Percentiles rank a stretch among this genome's conserved stretches.
Conservation (phyloP, 2,797 vertebrate species). For the Malurus splendens region DNA sequence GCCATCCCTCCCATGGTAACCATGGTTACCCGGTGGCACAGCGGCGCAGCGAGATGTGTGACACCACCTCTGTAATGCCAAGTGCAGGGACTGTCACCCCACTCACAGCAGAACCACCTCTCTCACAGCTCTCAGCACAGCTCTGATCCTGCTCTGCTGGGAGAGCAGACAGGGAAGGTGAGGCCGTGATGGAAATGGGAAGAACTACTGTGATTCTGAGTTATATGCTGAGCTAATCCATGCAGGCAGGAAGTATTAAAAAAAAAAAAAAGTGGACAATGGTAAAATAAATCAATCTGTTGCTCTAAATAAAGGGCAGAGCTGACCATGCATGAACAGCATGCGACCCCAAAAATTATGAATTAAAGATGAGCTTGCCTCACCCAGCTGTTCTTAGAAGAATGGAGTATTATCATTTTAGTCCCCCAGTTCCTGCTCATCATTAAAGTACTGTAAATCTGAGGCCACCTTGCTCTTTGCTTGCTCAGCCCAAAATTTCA, state of each 20-base stretch:
- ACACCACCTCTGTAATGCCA: neutral
- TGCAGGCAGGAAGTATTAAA: neutral
- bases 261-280: neutral
- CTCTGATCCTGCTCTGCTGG: neutral
- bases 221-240: neutral
- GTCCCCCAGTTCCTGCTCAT: neutral
- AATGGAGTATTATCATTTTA: neutral
- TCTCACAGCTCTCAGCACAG: neutral
- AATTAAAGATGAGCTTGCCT: neutral
- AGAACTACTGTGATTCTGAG: neutral
- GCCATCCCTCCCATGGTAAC: neutral
- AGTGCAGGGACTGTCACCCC: neutral
- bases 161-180: neutral
- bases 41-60: neutral
- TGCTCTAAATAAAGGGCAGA: neutral
- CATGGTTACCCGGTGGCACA: neutral
- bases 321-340: neutral
- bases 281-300: neutral
- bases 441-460: neutral
- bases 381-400: neutral
- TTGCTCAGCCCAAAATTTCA: neutral
- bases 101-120: neutral
- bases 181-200: neutral
- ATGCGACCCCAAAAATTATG: neutral
- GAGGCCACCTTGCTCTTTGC: neutral